phyloP scores from a whole-genome alignment of 92 coral and sea anemone genomes.

The Actinernus sp. region DNA sequence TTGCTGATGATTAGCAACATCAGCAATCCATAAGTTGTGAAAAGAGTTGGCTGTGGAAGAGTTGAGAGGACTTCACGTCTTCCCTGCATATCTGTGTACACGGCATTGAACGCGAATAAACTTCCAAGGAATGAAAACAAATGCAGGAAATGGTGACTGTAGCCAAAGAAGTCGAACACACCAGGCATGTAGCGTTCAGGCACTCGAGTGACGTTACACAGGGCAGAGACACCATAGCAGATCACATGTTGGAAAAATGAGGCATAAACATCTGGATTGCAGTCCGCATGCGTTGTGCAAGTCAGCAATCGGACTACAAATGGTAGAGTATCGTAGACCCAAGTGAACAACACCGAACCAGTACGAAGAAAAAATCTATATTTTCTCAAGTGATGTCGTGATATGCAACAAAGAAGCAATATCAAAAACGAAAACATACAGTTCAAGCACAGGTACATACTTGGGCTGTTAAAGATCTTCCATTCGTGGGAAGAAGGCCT shows the following conservation, averaged over 20 bases:
- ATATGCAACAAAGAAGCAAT: conserved; percentile 40
- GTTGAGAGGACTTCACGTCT: not conserved
- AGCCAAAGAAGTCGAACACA: conserved; percentile 56
- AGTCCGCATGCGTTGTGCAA: not conserved
- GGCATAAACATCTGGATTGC: conserved; percentile 6
- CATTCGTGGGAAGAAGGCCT: conserved; percentile 33
- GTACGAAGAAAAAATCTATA: conserved; percentile 39
- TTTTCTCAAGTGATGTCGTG: conserved; percentile 27
- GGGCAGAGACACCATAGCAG: conserved; percentile 31
- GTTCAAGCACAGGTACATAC: conserved; percentile 36
- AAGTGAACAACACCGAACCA: conserved; percentile 20
- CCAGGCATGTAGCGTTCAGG: conserved; percentile 73
- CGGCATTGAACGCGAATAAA: conserved; percentile 36
- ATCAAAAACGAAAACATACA: conserved; percentile 16
- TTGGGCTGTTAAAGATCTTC: conserved; percentile 27
- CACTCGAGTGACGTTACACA: conserved; percentile 29
- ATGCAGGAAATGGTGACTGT: conserved; percentile 75
- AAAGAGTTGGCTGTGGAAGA: not conserved
- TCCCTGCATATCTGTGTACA: conserved; percentile 3
- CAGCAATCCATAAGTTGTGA: conserved; percentile 1
- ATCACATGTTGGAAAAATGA: conserved; percentile 32
- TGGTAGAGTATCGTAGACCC: conserved; percentile 46
- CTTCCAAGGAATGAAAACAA: conserved; percentile 37
- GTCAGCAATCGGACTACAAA: conserved; percentile 13
- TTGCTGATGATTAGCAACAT: not conserved